Conservation (phyloP, 92 coral and sea anemone species). For the Phymanthus crucifer region DNA sequence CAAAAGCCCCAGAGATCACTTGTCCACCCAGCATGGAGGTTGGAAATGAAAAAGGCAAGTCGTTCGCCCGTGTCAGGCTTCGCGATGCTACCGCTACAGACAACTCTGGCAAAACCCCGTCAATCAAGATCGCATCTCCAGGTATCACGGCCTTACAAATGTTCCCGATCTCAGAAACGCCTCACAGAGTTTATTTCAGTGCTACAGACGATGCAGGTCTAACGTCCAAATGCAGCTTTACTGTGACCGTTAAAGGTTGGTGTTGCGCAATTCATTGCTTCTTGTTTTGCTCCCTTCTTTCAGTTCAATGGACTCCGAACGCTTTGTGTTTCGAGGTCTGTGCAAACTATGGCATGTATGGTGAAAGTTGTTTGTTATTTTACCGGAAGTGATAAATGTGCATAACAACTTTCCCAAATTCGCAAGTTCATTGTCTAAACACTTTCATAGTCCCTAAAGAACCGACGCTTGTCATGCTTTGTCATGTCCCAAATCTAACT, state of each 20-base stretch:
- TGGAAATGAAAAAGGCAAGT: constrained; percentile 51
- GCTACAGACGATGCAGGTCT: constrained; percentile 68
- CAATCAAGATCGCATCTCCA: constrained; percentile 45
- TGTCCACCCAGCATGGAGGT: constrained; percentile 48
- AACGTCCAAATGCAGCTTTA: constrained; percentile 52
- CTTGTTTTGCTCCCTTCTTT: background rate
- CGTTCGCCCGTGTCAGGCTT: constrained; percentile 48
- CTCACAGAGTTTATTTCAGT: constrained; percentile 53
- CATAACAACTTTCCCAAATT: too few species aligned
- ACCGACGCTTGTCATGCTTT: too few species aligned
- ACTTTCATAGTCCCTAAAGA: too few species aligned
- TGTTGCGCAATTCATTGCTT: background rate
- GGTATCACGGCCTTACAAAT: constrained; percentile 40
- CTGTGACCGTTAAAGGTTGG: constrained; percentile 67
- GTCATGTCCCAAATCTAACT: too few species aligned
- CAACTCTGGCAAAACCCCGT: constrained; percentile 68
- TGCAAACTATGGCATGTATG: too few species aligned
- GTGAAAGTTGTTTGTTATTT: too few species aligned
- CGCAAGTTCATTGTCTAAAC: too few species aligned
- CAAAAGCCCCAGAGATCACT: constrained; percentile 54
- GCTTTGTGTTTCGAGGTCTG: too few species aligned
- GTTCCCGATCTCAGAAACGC: constrained; percentile 48
- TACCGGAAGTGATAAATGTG: too few species aligned
- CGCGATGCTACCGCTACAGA: constrained; percentile 59
- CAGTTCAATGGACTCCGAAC: background rate